Evolutionary conservation across 2,888 invertebrate species (phyloP).

Genomic region (Diarsia rubi): DNA sequence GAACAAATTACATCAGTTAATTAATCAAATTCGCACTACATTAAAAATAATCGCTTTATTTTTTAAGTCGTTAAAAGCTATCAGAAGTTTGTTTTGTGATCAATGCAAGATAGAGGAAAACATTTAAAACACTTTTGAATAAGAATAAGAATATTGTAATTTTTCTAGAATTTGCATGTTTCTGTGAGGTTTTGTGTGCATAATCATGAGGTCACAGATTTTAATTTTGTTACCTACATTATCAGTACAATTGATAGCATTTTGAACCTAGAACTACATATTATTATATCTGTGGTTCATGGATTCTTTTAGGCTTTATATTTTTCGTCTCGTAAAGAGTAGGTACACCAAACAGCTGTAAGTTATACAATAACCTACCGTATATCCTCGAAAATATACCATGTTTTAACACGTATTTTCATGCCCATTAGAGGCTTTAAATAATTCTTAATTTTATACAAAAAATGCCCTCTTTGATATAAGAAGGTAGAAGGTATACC

Average conservation of each 20-base stretch:
- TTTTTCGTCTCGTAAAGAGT: neutral
- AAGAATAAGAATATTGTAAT: neutral
- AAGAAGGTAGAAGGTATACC: too few species aligned
- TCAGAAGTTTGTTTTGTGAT: conserved; percentile 33
- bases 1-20: conserved; percentile 62
- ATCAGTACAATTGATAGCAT: neutral
- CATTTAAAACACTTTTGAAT: conserved; percentile 35
- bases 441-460: too few species aligned
- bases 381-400: neutral
- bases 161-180: conserved; percentile 26
- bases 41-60: conserved; percentile 43
- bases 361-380: neutral
- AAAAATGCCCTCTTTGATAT: too few species aligned
- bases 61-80: conserved; percentile 37
- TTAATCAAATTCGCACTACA: conserved; percentile 59
- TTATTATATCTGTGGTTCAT: neutral
- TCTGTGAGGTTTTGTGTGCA: conserved; percentile 5
- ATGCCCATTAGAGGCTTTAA: too few species aligned
- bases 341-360: neutral
- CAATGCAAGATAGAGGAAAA: conserved; percentile 32
- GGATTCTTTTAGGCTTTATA: neutral
- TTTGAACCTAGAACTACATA: neutral
- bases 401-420: neutral
- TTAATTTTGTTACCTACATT: neutral
- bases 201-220: conserved; percentile 25